Evolutionary conservation across 2,797 vertebrate species (phyloP).

Genomic region (Emys orbicularis): DNA sequence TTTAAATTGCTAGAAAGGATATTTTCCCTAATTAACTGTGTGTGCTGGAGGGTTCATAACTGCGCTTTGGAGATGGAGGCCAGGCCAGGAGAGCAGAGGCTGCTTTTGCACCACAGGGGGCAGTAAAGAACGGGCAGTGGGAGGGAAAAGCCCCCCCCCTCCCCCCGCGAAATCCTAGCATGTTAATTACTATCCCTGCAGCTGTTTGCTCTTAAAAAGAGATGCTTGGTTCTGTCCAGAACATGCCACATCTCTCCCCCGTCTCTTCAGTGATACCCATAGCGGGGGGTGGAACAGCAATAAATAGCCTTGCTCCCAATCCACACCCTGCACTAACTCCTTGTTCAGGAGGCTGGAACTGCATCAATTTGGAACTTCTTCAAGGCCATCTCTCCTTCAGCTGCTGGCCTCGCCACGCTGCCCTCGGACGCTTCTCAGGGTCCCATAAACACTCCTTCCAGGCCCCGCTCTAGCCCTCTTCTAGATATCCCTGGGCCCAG

Average conservation of each 20-base stretch:
- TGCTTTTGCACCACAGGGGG: conserved; percentile 40
- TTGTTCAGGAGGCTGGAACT: not conserved
- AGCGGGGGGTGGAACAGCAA: fast-evolving
- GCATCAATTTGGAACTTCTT: not conserved
- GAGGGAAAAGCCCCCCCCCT: not conserved
- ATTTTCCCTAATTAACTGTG: conserved; percentile 77
- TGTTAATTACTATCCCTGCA: conserved; percentile 45
- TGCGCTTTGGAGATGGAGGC: conserved; percentile 61
- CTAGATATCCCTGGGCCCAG: conserved; percentile 33
- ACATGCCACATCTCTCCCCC: not conserved
- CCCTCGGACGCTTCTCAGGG: conserved; percentile 41
- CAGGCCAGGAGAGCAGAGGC: conserved; percentile 42
- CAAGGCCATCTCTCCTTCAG: conserved; percentile 32
- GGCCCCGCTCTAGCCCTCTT: conserved; percentile 40
- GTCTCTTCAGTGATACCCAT: not conserved
- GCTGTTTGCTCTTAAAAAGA: conserved; percentile 34
- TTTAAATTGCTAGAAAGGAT: conserved; percentile 95
- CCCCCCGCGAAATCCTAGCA: not conserved
- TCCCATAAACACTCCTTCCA: conserved; percentile 41
- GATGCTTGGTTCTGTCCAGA: not conserved
- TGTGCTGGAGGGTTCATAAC: conserved; percentile 73
- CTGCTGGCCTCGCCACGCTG: conserved; percentile 34
- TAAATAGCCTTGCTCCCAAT: not conserved
- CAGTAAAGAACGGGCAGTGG: conserved; percentile 54
- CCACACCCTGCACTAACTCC: fast-evolving